Percentiles rank a stretch among this genome's conserved stretches.
Conservation (phyloP, 1,140 invertebrate species). For the Phymastichus coffea region DNA sequence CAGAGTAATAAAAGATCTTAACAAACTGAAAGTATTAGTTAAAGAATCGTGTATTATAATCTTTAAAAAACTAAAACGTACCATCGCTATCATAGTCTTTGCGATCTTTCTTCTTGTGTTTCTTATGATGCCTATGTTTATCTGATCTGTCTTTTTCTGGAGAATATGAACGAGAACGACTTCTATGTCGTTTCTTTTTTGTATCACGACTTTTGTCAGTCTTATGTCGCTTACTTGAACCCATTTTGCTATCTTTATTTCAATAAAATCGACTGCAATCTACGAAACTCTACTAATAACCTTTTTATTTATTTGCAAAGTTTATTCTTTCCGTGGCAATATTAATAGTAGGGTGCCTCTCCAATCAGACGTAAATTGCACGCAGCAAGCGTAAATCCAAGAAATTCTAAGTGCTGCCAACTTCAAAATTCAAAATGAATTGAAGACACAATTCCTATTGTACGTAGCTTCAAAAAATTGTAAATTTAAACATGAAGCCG, state of each 20-base stretch:
- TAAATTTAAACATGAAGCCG: too few species aligned
- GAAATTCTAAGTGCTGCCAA: too few species aligned
- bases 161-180: conserved; percentile 54
- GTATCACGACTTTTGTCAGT: conserved; percentile 56
- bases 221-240: conserved; percentile 60
- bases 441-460: too few species aligned
- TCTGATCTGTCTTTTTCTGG: conserved; percentile 54
- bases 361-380: too few species aligned
- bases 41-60: neutral
- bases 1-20: conserved; percentile 33
- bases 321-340: too few species aligned
- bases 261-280: neutral
- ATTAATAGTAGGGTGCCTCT: too few species aligned
- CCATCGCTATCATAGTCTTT: conserved; percentile 63
- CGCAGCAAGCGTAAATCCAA: too few species aligned
- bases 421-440: too few species aligned
- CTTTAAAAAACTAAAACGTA: conserved; percentile 41
- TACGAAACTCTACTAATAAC: too few species aligned
- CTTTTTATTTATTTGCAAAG: too few species aligned
- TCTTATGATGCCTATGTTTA: conserved; percentile 63
- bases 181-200: conserved; percentile 58
- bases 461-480: too few species aligned
- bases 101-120: conserved; percentile 62
- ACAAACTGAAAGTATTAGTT: conserved; percentile 23
- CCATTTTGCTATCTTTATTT: conserved; percentile 47